These are phyloP conservation scores for Aspidiotus destructor DNA, from an alignment of 2,888 invertebrate genomes.

Conservation along the genomic window DNA sequence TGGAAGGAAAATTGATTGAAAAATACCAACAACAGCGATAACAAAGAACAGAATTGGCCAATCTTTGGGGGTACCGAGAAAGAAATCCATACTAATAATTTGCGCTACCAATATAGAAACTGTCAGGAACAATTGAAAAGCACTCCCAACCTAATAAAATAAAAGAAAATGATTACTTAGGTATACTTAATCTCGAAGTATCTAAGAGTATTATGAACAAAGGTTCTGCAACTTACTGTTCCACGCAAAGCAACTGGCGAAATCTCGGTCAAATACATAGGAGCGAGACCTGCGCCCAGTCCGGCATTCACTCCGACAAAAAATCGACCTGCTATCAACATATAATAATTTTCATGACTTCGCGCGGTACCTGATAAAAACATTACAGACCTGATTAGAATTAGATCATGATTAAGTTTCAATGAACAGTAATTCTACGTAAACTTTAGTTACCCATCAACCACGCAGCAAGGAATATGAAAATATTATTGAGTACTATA, in stretches of 20 bases:
- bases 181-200: not conserved
- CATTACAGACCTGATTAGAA: too few species aligned
- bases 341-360: conserved; percentile 57
- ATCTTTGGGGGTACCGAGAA: conserved; percentile 49
- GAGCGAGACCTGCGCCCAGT: conserved; percentile 73
- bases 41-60: conserved; percentile 69
- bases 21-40: conserved; percentile 66
- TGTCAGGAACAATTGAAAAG: conserved; percentile 80
- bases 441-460: conserved; percentile 47
- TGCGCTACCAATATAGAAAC: conserved; percentile 72
- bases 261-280: conserved; percentile 81
- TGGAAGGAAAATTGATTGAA: conserved; percentile 83
- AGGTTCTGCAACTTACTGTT: conserved; percentile 48
- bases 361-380: conserved; percentile 45
- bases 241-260: conserved; percentile 73
- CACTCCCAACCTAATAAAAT: conserved; percentile 55
- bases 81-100: conserved; percentile 58
- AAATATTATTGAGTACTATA: conserved; percentile 66
- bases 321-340: conserved; percentile 68
- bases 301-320: conserved; percentile 74
- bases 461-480: conserved; percentile 59
- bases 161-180: not conserved
- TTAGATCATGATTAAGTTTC: too few species aligned
- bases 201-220: conserved; percentile 5
- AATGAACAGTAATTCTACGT: too few species aligned